Evolutionary conservation across 2,113 vertebrate species (phyloP).

Genomic region (Neofelis nebulosa): DNA sequence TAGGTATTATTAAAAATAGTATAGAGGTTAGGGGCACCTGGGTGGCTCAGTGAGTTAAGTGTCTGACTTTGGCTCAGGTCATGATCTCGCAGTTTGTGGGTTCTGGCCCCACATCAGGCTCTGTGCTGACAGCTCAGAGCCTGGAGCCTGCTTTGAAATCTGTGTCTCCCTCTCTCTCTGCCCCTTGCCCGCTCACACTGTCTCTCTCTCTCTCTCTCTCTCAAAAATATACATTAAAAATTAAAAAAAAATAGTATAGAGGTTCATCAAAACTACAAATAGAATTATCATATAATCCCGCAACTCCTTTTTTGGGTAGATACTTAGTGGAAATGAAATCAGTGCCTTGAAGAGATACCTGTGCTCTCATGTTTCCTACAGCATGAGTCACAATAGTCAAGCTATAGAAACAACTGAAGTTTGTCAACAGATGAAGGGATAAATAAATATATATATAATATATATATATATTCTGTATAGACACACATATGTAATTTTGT

Average conservation of each 20-base stretch:
- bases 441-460: neutral
- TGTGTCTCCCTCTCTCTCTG: too few species aligned
- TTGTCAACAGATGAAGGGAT: neutral
- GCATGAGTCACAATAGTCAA: neutral
- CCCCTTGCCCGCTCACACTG: too few species aligned
- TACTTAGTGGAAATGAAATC: neutral
- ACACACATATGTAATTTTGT: neutral
- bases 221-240: too few species aligned
- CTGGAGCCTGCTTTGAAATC: too few species aligned
- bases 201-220: too few species aligned
- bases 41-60: too few species aligned
- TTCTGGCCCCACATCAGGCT: too few species aligned
- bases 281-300: neutral
- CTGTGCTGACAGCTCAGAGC: too few species aligned
- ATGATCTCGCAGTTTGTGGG: too few species aligned
- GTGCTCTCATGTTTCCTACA: neutral
- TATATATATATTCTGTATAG: neutral
- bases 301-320: neutral
- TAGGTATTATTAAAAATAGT: neutral
- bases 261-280: neutral
- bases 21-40: neutral
- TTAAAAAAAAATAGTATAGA: neutral
- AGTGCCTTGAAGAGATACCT: neutral
- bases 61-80: too few species aligned
- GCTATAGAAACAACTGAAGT: neutral